These are phyloP conservation scores for Coendou prehensilis DNA, from an alignment of 2,797 vertebrate genomes.

Conservation along the genomic window DNA sequence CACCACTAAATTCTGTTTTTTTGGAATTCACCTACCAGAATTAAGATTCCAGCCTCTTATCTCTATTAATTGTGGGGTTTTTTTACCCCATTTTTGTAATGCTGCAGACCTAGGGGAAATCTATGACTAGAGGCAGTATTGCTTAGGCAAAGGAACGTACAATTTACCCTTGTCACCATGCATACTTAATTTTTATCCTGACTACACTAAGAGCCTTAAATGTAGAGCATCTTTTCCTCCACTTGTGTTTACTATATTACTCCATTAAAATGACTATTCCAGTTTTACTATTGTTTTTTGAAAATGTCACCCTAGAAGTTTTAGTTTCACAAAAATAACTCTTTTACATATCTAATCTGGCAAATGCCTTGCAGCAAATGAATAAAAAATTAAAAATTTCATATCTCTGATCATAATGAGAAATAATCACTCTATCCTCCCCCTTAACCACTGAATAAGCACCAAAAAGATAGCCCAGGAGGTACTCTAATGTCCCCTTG, in stretches of 20 bases:
- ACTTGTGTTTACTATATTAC: background rate
- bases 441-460: background rate
- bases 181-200: constrained; percentile 11
- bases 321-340: constrained; percentile 21
- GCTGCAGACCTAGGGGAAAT: background rate
- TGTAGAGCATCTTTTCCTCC: background rate
- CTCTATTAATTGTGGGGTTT: background rate
- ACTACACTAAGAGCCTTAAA: constrained; percentile 26
- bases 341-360: background rate
- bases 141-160: constrained; percentile 46
- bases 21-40: constrained; percentile 63
- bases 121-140: background rate
- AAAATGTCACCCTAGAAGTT: background rate
- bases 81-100: constrained; percentile 51
- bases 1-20: constrained; percentile 65
- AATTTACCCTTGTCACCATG: background rate
- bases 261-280: constrained; percentile 12
- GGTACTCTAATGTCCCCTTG: background rate
- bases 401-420: background rate
- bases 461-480: background rate
- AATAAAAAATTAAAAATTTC: constrained; percentile 20
- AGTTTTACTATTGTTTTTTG: constrained; percentile 41
- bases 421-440: constrained; percentile 22
- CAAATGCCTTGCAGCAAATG: background rate
- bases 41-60: constrained; percentile 30